Evolutionary conservation across 2,888 invertebrate genomes (phyloP).

Genomic region (Spilarctia lutea): DNA sequence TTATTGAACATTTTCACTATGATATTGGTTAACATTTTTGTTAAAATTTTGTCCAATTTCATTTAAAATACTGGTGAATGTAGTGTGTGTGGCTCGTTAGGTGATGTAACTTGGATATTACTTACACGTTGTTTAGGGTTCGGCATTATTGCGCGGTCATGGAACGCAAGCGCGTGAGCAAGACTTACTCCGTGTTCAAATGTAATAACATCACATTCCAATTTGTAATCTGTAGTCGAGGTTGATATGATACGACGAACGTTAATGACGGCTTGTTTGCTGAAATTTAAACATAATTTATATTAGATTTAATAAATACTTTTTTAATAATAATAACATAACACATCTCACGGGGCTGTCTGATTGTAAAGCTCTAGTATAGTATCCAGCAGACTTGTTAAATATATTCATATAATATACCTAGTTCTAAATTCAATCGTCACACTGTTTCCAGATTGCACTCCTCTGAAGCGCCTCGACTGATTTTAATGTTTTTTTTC

Average conservation of each 20-base stretch:
- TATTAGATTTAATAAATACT: not conserved
- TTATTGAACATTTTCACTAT: not conserved
- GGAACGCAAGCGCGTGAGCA: constrained; percentile 77
- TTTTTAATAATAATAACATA: too few relatives aligned
- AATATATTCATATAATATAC: too few relatives aligned
- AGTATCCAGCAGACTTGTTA: too few relatives aligned
- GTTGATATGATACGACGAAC: constrained; percentile 63
- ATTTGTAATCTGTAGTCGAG: constrained; percentile 53
- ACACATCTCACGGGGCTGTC: too few relatives aligned
- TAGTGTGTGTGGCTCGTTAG: not conserved
- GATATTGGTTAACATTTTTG: not conserved
- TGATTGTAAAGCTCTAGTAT: too few relatives aligned
- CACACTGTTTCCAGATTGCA: too few relatives aligned
- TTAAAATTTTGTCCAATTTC: not conserved
- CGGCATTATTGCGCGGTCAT: constrained; percentile 72
- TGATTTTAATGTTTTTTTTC: too few relatives aligned
- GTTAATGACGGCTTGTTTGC: constrained; percentile 77
- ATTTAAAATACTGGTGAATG: not conserved
- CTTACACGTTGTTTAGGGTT: constrained; percentile 64
- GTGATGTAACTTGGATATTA: not conserved
- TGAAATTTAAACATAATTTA: constrained; percentile 44
- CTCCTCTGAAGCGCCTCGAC: too few relatives aligned
- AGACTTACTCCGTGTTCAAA: constrained; percentile 74
- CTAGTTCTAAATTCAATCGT: too few relatives aligned
- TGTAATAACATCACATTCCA: constrained; percentile 75